Percentiles rank a stretch among this genome's conserved stretches.
phyloP scores from a whole-genome alignment of 1,140 invertebrate species.

The Pseudomyrmex pallidus region DNA sequence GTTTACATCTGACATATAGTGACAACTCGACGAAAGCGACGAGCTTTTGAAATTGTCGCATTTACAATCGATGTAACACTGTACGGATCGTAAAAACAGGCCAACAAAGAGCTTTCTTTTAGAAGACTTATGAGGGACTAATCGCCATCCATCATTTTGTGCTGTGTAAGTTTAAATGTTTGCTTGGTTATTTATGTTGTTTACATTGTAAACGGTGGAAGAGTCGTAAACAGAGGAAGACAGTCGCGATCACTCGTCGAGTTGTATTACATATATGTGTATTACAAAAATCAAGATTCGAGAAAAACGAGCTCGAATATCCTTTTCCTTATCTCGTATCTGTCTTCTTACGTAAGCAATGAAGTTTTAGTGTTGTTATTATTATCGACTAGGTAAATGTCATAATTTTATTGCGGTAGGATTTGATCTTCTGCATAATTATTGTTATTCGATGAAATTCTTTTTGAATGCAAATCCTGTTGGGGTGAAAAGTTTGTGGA shows the following conservation, averaged over 20 bases:
- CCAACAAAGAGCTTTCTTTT: not conserved
- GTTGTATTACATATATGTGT: conserved; percentile 5
- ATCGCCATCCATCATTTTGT: not conserved
- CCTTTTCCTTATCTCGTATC: not conserved
- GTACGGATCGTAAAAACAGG: not conserved
- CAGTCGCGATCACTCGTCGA: conserved; percentile 27
- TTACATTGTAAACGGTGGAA: not conserved
- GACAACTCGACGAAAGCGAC: conserved; percentile 42
- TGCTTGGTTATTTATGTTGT: no score
- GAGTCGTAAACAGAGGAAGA: not conserved
- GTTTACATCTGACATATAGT: conserved; percentile 61
- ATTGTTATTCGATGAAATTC: conserved; percentile 12
- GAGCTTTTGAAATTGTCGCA: conserved; percentile 12
- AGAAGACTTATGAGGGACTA: not conserved
- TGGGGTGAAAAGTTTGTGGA: no score
- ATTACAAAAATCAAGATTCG: conserved; percentile 32
- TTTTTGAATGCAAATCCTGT: not conserved
- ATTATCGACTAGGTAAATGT: not conserved
- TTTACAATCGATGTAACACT: conserved; percentile 5
- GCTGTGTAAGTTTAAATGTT: no score
- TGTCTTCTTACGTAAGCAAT: conserved; percentile 11
- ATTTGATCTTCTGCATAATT: not conserved
- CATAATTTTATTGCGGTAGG: conserved; percentile 3
- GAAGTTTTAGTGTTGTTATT: not conserved
- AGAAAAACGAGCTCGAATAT: conserved; percentile 32